Evolutionary conservation across 1,140 invertebrate genomes (phyloP).

Genomic region (Bursaphelenchus mucronatus): DNA sequence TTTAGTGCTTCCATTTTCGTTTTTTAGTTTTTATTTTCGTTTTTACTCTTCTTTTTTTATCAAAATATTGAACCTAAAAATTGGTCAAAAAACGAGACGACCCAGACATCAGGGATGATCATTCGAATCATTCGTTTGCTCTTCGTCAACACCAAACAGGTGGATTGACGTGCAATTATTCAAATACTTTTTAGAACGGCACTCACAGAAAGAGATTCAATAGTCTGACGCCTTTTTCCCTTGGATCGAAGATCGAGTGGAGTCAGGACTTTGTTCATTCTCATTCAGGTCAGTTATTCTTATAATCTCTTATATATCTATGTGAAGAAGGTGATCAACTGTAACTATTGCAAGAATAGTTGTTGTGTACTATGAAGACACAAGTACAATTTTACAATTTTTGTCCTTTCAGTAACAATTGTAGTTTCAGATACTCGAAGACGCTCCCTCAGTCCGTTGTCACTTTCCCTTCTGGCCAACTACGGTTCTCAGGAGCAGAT

Average conservation of each 20-base stretch:
- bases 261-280: background rate
- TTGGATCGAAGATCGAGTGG: background rate
- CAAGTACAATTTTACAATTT: conserved; percentile 5
- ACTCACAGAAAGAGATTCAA: background rate
- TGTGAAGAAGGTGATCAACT: no score
- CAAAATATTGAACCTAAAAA: background rate
- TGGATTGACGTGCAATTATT: no score
- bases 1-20: no score
- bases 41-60: background rate
- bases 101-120: background rate
- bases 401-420: background rate
- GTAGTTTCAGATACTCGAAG: conserved; percentile 16
- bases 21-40: conserved; percentile 3
- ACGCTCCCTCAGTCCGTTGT: conserved; percentile 31
- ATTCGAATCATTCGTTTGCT: conserved; percentile 5
- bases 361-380: background rate
- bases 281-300: background rate
- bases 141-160: background rate
- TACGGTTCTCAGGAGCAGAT: conserved; percentile 25
- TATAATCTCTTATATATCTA: no score
- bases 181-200: no score
- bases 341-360: background rate
- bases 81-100: background rate
- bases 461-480: conserved; percentile 31
- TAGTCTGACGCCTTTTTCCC: background rate